Evolutionary conservation across 2,888 invertebrate genomes (phyloP), one percentile per base, ranked within the genome.

Genomic region (Apocheima hispidaria): DNA sequence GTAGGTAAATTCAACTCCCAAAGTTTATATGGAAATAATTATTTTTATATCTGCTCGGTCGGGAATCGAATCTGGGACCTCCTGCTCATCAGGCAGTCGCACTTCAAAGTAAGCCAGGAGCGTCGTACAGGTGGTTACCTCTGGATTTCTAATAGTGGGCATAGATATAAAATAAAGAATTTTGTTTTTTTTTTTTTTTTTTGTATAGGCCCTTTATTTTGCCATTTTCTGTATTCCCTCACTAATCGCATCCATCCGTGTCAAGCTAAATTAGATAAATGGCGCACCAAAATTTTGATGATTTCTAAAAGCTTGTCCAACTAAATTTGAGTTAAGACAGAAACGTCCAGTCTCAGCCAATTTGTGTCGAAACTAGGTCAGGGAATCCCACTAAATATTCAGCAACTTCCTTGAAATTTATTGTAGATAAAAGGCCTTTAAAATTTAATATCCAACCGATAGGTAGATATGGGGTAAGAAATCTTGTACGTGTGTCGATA

Each of bases 361-460:
- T 85, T 82, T 74, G 63, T 66, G 65, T 68, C 60, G 60, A 71
- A 82, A 79, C 69, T 77, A 73, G 81, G 79, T 77, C 74, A 71
- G 59, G 70, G 69, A 63, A 70, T 78, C 70, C 63, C 65, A 68
- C 56, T 71, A 67, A 72, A 73, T 65, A 69, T 74, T 70, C 70
- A 61, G 21, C 36, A 35, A 60, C 51, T n/a, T 71, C 63, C 66
- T 65, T 76, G 71, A 77, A 69, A 75, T 76, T 82, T 75, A 84
- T 84, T 77, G 73, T 71, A 69, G 77, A 76, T 73, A 80, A 84
- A 80, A 75, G 76, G 62, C 75, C 82, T 81, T 78, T 82, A 77
- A 79, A 71, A 75, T 75, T 73, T 66, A 72, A 75, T 76, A 69
- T 56, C 59, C 53, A 61, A 18, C 63, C 50, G 63, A 65, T 44